Evolutionary conservation across 1,140 invertebrate genomes (phyloP), one percentile per base, ranked within the genome.

Genomic region (Leptestheria dahalacensis): DNA sequence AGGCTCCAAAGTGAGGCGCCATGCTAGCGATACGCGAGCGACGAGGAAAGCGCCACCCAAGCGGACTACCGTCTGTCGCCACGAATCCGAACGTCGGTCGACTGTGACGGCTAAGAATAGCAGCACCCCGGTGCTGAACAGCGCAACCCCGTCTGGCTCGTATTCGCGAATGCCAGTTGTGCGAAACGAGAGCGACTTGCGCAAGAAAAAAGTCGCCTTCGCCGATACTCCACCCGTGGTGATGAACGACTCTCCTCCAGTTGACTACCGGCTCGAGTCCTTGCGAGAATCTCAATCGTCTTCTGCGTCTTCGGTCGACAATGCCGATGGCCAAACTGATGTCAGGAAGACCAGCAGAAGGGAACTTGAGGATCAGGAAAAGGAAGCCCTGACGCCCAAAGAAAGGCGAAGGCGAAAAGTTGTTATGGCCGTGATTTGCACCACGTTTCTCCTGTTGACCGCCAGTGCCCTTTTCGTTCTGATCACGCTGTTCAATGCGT

Each of bases 401-500:
- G 58, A 60, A 23, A 24, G 58, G 2, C 20, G 58, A 11, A 21
- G 58, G 24, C 23, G 47, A 28, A 60, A 60, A 60, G 58, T 60
- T 20, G 58, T 60, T 28, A 60, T 60, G 58, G 58, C 58, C 18
- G 58, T 60, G 15, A 28, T 60, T 28, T 60, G 58, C 49, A 60
- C 58, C 11, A 60, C 58, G 18, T 60, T 60, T 49, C 29, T 60
- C 49, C 26, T 60, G 11, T 23, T 60, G 33, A 41, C 50, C 12
- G 58, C 58, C 58, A 52, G 48, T 28, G 58, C 49, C 9, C 58
- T 60, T 25, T 60, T 60, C 41, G 58, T 60, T 29, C 49, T 60
- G 2, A 60, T 60, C 20, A 53, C 58, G 1, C 58, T 60, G 9
- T 60, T 52, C 58, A 52, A 60, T 23, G 58, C 58, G 25, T 60